Base-by-base conservation (phyloP, 2,113 vertebrate genomes). In the Cheirogaleus medius region DNA sequence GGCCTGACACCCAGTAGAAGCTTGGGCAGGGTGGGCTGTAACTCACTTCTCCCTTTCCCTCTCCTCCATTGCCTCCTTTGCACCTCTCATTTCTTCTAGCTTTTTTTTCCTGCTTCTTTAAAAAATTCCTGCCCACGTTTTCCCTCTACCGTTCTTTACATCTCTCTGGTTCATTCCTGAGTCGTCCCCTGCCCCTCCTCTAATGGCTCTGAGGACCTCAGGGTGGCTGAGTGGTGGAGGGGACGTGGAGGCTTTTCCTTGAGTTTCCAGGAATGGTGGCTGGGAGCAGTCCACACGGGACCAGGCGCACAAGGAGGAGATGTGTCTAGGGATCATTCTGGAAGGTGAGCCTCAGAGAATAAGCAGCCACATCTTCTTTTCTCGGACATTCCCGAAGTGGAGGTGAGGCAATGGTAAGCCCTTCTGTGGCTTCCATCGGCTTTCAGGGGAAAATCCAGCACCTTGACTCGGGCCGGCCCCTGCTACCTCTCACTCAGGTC, bases 41-140 rank as follows among this genome's bases (percentile, higher is more conserved):
- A 6, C 34, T 15, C 0, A 13, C 25, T 1, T 17, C 7, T 0
- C 17, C 20, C 56, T 25, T 23, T 4, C 21, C 8, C 8, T 39
- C 11, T 32, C 25, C 63, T 20, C 47, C 15, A 18, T 11, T 47
- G n/a, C 56, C 76, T 34, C 29, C 7, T 20, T 11, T 23, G 14
- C 4, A 13, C 47, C 9, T 20, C 60, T 80, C 63, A 37, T 20
- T 37, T 58, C 47, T 52, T 58, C 63, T 29, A 29, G 25, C 12
- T 11, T 71, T n/a, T 78, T 47, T 87, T 74, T n/a, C n/a, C 23
- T 78, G 58, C 6, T 42, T 90, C 47, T 42, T 25, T 64, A 49
- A 42, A 6, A 64, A 66, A 68, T 66, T 27, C 23, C 6, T 63
- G 56, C 54, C 87, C 17, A 21, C 66, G 49, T 76, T 39, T 52